Evolutionary conservation across 2,113 vertebrate species (phyloP).

Genomic region (Origma solitaria): DNA sequence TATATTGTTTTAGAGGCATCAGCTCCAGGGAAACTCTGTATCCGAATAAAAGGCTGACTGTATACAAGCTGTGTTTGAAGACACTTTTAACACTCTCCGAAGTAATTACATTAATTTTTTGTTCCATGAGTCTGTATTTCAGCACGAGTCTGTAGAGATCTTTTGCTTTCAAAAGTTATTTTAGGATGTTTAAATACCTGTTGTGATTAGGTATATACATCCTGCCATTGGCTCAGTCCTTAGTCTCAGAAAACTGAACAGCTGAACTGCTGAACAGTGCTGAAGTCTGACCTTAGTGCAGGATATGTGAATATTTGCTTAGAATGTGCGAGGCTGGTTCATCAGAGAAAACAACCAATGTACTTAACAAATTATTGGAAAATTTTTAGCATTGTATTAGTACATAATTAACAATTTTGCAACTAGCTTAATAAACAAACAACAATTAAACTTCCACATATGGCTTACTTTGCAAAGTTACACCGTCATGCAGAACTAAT

Average conservation of each 20-base stretch:
- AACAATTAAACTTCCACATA: slow-evolving; percentile 40
- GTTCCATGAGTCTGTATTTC: neutral
- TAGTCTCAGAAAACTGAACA: neutral
- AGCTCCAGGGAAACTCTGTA: neutral
- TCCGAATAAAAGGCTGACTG: neutral
- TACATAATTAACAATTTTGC: neutral
- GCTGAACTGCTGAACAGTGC: neutral
- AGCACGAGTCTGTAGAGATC: neutral
- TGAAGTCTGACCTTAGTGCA: neutral
- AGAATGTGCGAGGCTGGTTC: neutral
- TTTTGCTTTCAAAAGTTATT: neutral
- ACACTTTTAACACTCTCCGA: neutral
- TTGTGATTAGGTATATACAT: neutral
- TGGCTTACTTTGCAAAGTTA: slow-evolving; percentile 25
- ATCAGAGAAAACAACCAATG: neutral
- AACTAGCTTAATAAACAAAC: slow-evolving; percentile 24
- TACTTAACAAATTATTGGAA: neutral
- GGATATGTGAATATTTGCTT: neutral
- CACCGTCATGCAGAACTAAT: neutral
- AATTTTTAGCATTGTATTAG: neutral
- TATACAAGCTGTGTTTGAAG: neutral
- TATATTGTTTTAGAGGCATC: neutral
- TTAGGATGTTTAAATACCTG: neutral
- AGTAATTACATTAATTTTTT: neutral
- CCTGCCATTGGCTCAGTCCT: neutral